Percentiles rank a stretch among this genome's conserved stretches.
These are phyloP conservation scores for Kryptolebias ocellatus DNA, from an alignment of 2,797 vertebrate genomes.

Conservation along the genomic window DNA sequence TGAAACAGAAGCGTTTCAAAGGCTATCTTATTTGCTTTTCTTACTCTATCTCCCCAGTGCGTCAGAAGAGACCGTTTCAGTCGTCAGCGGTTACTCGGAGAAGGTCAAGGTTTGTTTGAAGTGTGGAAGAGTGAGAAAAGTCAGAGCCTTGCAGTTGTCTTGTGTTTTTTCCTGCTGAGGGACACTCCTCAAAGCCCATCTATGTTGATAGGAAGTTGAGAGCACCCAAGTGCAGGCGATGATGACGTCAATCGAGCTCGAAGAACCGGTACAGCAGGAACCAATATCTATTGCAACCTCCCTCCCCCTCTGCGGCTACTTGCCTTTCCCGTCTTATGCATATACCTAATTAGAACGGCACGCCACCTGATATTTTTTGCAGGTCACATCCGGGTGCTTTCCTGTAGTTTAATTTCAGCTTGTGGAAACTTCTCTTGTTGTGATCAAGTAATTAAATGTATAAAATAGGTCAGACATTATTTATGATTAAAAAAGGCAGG, in stretches of 20 bases:
- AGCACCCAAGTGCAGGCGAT: constrained; percentile 62
- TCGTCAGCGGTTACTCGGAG: constrained; percentile 40
- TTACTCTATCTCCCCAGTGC: constrained; percentile 21
- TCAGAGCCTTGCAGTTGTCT: constrained; percentile 57
- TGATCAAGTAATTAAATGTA: constrained; percentile 11
- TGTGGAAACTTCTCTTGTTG: constrained; percentile 1
- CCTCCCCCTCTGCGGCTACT: constrained; percentile 13
- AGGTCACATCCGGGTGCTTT: constrained; percentile 10
- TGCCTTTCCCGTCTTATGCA: constrained; percentile 28
- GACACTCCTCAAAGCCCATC: constrained; percentile 63
- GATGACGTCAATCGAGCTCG: constrained; percentile 80
- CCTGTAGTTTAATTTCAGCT: not conserved
- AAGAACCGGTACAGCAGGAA: constrained; percentile 78
- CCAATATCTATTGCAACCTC: constrained; percentile 55
- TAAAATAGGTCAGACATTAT: constrained; percentile 4
- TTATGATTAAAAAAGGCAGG: not conserved
- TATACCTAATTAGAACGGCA: constrained; percentile 26
- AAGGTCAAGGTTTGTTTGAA: constrained; percentile 70
- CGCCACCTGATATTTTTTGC: constrained; percentile 1
- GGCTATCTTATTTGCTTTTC: constrained; percentile 38
- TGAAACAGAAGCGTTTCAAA: not conserved
- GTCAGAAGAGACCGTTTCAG: constrained; percentile 32
- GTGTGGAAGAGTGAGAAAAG: constrained; percentile 73
- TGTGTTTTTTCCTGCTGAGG: constrained; percentile 71
- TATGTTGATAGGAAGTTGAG: constrained; percentile 78